Base-by-base conservation (phyloP, 2,113 vertebrate species). In the Neotoma lepida region DNA sequence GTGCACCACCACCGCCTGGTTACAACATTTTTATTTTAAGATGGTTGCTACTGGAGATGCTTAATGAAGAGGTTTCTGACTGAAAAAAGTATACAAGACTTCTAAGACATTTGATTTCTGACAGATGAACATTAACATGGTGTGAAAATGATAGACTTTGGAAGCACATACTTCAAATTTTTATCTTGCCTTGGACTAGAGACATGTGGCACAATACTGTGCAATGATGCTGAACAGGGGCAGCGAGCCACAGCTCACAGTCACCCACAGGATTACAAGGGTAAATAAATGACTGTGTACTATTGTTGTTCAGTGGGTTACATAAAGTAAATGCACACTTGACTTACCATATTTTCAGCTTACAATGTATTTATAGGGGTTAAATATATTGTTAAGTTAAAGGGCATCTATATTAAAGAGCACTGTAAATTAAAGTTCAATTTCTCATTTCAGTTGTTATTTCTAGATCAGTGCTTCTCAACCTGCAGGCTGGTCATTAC, bases 381-480 rank as follows among this genome's bases (percentile, higher is more conserved):
- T 1, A 46, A 85, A 71, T 12, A 6, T 30, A 30, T 66, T n/a
- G 5, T 2, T 46, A 58, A 84, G 7, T 51, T 9, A 54, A 63
- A 70, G 28, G 41, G 14, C n/a, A 80, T 24, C 76, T 81, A 26
- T 81, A 49, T 24, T 81, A 82, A 82, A 90, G 85, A 41, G 13
- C 63, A 93, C 8, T 86, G 1, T 91, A 92, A 88, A 41, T 71
- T 82, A 85, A 88, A 90, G 18, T 74, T 81, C 24, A 89, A 39
- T 93, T 92, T 91, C 70, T 91, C 58, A 90, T 89, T 95, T 93
- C 18, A 82, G 39, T 68, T 94, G 51, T 89, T 96, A 80, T 49
- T 35, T 86, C 22, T 94, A 2, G 73, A 77, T 9, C n/a, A 39
- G n/a, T 39, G 68, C n/a, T 71, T 71, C 35, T 71, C n/a, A 71